Base-by-base conservation (phyloP, 2,888 invertebrate species). In the Thymelicus sylvestris region DNA sequence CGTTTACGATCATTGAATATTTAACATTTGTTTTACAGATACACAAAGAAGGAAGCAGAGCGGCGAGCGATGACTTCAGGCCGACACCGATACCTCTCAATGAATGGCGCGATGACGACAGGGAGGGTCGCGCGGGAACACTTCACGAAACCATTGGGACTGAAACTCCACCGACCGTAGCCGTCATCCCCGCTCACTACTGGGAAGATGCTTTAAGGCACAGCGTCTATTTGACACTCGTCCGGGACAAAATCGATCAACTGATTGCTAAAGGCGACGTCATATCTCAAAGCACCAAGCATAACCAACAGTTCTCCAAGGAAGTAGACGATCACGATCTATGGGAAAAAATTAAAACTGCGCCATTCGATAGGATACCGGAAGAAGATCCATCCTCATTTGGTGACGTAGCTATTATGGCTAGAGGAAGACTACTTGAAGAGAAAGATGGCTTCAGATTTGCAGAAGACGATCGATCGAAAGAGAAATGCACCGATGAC, bases 171-270 rank as follows among this genome's bases (percentile, higher is more conserved):
- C 78, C 82, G 0, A 71, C 83, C 2, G 77, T 78, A 31, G 84
- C 84, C 31, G 83, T 81, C 0, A 74, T 87, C 31, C 91, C 91
- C 3, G 93, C 94, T 1, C 92, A 89, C 76, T 93, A 93, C 78
- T 96, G 96, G 96, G 96, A 96, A 83, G 94, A 95, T 72, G 96
- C 96, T 2, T 84, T 96, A 48, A 94, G 95, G 72, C 96, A 96
- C 86, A 95, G 96, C 74, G 95, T 95, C 7, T 95, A 95, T 79
- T 91, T 96, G 75, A 95, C 96, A 2, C 90, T 96, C 12, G 90
- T 95, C 67, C 86, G 95, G 75, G 95, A 95, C 79, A 93, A 94
- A 79, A 94, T 95, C 75, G 90, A 93, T 73, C 91, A 93, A 71
- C 87, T 94, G 5, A 91, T 94, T 71, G 86, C 94, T 4, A 87